Evolutionary conservation across 1,140 invertebrate genomes (phyloP).

Genomic region (Antheraea mylitta): DNA sequence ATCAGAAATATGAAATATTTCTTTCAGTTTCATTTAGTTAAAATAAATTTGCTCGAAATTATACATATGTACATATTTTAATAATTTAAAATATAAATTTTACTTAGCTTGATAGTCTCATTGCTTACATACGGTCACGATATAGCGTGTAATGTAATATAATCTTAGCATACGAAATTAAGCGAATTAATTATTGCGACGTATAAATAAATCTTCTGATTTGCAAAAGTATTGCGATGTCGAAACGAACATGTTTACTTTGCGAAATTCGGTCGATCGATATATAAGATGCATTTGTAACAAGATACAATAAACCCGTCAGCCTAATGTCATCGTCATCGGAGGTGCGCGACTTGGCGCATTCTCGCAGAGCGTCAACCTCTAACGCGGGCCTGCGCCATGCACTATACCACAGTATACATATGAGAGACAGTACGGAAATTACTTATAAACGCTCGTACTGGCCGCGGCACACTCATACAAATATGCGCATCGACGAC

Average conservation of each 20-base stretch:
- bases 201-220: background rate
- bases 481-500: too few species aligned
- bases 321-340: conserved; percentile 38
- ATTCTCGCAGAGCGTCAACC: conserved; percentile 71
- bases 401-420: too few species aligned
- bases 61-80: too few species aligned
- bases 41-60: too few species aligned
- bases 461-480: too few species aligned
- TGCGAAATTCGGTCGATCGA: conserved; percentile 10
- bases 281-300: conserved; percentile 15
- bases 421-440: too few species aligned
- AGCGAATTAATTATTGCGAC: background rate
- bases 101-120: background rate
- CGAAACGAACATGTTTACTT: background rate
- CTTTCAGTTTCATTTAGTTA: too few species aligned
- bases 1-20: too few species aligned
- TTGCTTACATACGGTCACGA: background rate
- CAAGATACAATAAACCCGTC: conserved; percentile 40
- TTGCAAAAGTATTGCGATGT: background rate
- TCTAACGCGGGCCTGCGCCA: conserved; percentile 37
- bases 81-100: too few species aligned
- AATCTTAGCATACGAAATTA: background rate
- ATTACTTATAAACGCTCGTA: too few species aligned
- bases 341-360: conserved; percentile 54
- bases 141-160: background rate